Evolutionary conservation across 2,113 vertebrate genomes (phyloP).

Genomic region (Acinonyx jubatus): DNA sequence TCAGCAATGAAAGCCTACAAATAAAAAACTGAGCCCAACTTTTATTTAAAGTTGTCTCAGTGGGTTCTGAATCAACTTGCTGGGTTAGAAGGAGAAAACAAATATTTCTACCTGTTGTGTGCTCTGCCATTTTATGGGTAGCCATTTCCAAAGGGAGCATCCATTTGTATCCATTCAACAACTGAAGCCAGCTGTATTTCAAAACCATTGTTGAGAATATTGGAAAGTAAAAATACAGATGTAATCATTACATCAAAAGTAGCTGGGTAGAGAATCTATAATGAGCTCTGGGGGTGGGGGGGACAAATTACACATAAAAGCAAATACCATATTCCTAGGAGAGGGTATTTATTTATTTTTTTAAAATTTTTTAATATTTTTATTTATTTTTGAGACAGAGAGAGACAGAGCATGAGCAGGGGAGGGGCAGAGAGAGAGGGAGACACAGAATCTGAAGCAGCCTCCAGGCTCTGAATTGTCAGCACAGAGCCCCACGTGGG

Average conservation of each 20-base stretch:
- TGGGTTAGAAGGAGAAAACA: conserved; percentile 2
- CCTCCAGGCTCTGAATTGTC: no score
- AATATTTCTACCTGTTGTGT: background rate
- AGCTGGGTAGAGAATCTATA: background rate
- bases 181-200: background rate
- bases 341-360: background rate
- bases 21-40: background rate
- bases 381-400: no score
- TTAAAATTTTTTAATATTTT: no score
- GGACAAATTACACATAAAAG: background rate
- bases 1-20: background rate
- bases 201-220: background rate
- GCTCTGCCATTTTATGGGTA: background rate
- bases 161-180: background rate
- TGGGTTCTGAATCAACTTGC: background rate
- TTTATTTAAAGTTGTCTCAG: background rate
- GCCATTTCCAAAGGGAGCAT: background rate
- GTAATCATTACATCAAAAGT: background rate
- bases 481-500: rapidly evolving
- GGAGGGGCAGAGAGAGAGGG: no score
- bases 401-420: no score
- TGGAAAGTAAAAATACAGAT: background rate
- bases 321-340: background rate
- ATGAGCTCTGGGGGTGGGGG: background rate
- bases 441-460: no score